phyloP scores from a whole-genome alignment of 2,113 vertebrate species.

The Hylia prasina region DNA sequence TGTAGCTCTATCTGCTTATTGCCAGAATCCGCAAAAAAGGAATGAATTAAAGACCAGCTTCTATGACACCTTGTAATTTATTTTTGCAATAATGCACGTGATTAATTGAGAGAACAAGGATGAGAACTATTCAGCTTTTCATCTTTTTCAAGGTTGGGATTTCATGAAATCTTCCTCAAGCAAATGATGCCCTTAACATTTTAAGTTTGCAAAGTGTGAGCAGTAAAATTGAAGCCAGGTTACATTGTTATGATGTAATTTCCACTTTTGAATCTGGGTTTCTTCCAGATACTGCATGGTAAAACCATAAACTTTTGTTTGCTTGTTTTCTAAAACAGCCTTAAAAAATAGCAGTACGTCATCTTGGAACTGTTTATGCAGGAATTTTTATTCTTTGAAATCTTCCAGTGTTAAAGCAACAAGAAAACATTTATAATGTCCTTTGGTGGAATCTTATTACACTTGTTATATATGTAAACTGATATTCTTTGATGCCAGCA shows the following conservation, averaged over 20 bases:
- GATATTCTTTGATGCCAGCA: conserved; percentile 98
- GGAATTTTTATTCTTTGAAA: conserved; percentile 90
- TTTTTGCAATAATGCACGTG: conserved; percentile 44
- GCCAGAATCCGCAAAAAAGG: conserved; percentile 36
- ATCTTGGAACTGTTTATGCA: conserved; percentile 71
- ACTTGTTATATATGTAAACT: conserved; percentile 96
- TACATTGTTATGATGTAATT: not conserved
- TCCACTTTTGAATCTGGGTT: not conserved
- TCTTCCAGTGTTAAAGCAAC: conserved; percentile 98
- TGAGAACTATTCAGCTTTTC: not conserved
- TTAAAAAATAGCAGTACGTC: conserved; percentile 65
- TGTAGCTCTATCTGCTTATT: conserved; percentile 28
- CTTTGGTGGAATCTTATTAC: conserved; percentile 99
- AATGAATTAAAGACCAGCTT: conserved; percentile 40
- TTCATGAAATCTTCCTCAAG: conserved; percentile 25
- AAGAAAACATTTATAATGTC: conserved; percentile 99
- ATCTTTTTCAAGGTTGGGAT: not conserved
- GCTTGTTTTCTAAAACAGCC: not conserved
- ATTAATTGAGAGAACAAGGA: not conserved
- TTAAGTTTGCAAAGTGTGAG: not conserved
- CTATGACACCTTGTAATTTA: conserved; percentile 41
- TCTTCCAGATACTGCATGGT: not conserved
- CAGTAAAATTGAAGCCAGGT: not conserved
- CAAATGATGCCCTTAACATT: conserved; percentile 10
- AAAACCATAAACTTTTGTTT: not conserved